These are phyloP conservation scores for Tichodroma muraria DNA, from an alignment of 2,113 vertebrate species.

Conservation along the genomic window DNA sequence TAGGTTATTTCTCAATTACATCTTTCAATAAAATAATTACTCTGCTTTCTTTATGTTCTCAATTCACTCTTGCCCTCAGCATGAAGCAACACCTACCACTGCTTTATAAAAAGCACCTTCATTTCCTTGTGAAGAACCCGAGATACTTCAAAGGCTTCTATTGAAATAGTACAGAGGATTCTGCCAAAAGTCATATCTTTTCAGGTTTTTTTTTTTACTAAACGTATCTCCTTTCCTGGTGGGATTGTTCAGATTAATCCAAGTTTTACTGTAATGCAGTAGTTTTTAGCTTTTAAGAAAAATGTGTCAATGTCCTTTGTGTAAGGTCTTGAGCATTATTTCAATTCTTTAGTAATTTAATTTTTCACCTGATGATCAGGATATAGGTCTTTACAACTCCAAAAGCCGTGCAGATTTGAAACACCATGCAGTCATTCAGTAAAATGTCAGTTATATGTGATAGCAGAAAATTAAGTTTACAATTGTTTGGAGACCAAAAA, in stretches of 20 bases:
- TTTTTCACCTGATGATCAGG: neutral
- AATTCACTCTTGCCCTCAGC: neutral
- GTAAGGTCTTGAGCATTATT: neutral
- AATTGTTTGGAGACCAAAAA: neutral
- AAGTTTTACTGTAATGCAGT: neutral
- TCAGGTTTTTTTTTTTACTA: neutral
- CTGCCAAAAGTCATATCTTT: neutral
- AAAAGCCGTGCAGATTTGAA: neutral
- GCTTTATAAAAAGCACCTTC: neutral
- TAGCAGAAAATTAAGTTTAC: neutral
- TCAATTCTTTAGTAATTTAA: neutral
- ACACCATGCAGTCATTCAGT: neutral
- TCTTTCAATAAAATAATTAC: neutral
- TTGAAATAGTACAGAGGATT: neutral
- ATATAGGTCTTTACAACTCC: neutral
- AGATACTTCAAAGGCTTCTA: neutral
- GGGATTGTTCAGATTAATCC: neutral
- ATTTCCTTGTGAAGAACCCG: neutral
- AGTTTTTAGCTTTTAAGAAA: neutral
- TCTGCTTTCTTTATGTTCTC: neutral
- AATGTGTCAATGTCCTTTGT: neutral
- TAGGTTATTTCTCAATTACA: neutral
- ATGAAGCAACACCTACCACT: neutral
- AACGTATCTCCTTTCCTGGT: neutral
- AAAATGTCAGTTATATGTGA: neutral